phyloP scores from a whole-genome alignment of 2,113 vertebrate genomes.

The Chloebia gouldiae region DNA sequence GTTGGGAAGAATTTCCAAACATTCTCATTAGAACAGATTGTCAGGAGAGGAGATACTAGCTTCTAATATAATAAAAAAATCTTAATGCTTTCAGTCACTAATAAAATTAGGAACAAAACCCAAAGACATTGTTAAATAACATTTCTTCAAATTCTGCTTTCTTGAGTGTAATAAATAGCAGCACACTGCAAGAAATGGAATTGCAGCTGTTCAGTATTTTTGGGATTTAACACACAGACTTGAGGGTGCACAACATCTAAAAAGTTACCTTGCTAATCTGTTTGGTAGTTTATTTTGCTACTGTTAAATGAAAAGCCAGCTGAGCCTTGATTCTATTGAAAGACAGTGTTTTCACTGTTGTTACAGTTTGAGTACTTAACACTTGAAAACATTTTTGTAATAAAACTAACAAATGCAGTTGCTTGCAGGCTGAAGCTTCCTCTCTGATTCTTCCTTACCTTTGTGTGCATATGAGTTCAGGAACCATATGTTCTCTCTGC shows the following conservation, averaged over 20 bases:
- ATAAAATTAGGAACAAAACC: not conserved
- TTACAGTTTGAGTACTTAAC: not conserved
- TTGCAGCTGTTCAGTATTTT: not conserved
- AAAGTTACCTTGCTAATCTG: not conserved
- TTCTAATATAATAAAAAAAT: not conserved
- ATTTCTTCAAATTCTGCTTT: not conserved
- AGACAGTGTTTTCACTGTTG: not conserved
- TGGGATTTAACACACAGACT: not conserved
- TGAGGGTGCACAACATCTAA: not conserved
- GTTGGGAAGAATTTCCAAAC: not conserved
- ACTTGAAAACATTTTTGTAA: not conserved
- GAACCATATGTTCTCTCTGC: not conserved
- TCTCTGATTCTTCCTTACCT: not conserved
- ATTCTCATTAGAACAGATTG: not conserved
- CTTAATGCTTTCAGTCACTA: not conserved
- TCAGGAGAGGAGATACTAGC: not conserved
- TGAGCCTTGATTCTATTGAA: not conserved
- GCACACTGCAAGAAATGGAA: not conserved
- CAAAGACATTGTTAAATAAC: not conserved
- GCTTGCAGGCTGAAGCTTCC: not conserved
- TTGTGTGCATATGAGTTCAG: not conserved
- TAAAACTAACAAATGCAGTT: not conserved
- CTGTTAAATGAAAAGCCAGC: not conserved
- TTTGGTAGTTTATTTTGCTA: not conserved
- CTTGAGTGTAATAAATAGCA: not conserved